Percentiles rank a stretch among this genome's conserved stretches.
phyloP scores from a whole-genome alignment of 2,113 vertebrate species.

The Actenoides hombroni region DNA sequence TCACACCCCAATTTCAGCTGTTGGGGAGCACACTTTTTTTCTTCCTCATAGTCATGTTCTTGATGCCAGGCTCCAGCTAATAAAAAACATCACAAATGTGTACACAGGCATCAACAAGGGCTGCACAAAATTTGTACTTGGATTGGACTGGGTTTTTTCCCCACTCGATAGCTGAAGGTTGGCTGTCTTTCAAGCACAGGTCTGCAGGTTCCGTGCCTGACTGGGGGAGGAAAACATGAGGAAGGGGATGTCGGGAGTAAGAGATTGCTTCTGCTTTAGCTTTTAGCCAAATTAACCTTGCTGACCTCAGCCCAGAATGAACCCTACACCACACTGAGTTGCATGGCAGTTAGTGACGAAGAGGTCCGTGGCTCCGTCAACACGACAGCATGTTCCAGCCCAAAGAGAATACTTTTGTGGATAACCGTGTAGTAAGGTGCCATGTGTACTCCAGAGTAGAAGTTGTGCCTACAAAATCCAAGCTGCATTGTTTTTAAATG shows the following conservation, averaged over 20 bases:
- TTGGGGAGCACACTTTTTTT: fast-evolving
- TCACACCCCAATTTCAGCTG: background rate
- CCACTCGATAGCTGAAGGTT: fast-evolving
- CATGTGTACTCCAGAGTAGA: background rate
- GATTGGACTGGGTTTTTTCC: fast-evolving
- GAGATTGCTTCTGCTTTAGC: background rate
- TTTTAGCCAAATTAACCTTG: background rate
- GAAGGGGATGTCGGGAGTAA: background rate
- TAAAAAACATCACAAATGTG: background rate
- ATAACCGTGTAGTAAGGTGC: background rate
- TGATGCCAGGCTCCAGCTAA: background rate
- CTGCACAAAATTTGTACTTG: background rate
- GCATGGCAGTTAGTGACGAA: background rate
- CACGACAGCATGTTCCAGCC: background rate
- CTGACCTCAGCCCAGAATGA: background rate
- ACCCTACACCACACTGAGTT: fast-evolving
- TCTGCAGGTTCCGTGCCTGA: fast-evolving
- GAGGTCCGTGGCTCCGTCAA: fast-evolving
- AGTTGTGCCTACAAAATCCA: background rate
- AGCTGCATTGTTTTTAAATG: background rate
- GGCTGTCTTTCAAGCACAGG: background rate
- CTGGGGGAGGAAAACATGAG: background rate
- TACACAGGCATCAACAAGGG: too few species aligned
- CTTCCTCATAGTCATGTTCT: fast-evolving
- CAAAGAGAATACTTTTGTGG: fast-evolving